These are phyloP conservation scores for Pheosia gnoma DNA, from an alignment of 2,888 invertebrate species.

Conservation along the genomic window DNA sequence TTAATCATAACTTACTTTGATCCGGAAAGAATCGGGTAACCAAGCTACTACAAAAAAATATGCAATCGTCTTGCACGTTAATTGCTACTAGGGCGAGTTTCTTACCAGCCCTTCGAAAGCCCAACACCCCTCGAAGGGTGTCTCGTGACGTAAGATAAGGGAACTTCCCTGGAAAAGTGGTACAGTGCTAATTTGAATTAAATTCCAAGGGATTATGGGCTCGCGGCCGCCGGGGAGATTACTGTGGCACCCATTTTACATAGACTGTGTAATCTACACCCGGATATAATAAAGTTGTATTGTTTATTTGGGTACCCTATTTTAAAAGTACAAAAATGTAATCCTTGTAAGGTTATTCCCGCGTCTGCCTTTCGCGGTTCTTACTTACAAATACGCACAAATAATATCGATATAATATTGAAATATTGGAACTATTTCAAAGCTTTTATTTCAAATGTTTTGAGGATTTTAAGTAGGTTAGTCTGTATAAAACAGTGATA, in stretches of 20 bases:
- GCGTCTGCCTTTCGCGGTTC: no score
- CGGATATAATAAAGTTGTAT: slow-evolving; percentile 5
- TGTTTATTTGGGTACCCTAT: slow-evolving; percentile 3
- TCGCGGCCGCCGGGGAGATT: slow-evolving; percentile 41
- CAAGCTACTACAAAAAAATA: slow-evolving; percentile 10
- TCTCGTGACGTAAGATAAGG: slow-evolving; percentile 45
- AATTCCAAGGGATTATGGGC: slow-evolving; percentile 55
- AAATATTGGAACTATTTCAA: no score
- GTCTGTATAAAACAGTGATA: no score
- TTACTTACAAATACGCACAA: no score
- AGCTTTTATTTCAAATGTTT: no score
- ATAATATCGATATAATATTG: no score
- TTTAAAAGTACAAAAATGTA: no score
- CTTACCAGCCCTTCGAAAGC: slow-evolving; percentile 13
- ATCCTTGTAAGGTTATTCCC: no score
- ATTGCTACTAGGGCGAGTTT: slow-evolving; percentile 20
- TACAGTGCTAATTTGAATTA: slow-evolving; percentile 63
- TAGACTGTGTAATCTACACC: slow-evolving; percentile 11
- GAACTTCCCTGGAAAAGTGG: slow-evolving; percentile 39
- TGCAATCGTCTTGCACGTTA: slow-evolving; percentile 23
- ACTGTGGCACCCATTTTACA: slow-evolving; percentile 25
- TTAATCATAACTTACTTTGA: slow-evolving; percentile 2
- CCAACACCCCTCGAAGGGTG: slow-evolving; percentile 34
- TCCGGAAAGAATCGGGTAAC: neutral
- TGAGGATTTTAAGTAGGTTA: no score